Conservation (phyloP, 2,113 vertebrate genomes). For the Hippopotamus amphibius region DNA sequence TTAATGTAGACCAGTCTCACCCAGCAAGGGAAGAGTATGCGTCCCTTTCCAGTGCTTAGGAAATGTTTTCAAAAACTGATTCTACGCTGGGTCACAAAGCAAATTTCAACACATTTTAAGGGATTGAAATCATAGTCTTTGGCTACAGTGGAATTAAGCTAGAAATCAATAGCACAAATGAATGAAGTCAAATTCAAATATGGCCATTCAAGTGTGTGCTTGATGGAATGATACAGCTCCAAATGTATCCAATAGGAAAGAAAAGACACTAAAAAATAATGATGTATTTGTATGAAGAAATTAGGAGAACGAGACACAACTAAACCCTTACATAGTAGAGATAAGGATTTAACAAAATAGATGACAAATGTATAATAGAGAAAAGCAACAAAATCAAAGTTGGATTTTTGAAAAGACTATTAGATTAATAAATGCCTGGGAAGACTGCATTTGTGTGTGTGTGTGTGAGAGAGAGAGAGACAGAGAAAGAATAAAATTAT, state of each 20-base stretch:
- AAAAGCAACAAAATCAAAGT: not conserved
- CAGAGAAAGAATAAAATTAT: slow-evolving; percentile 14
- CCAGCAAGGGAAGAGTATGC: not conserved
- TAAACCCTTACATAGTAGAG: not conserved
- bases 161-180: slow-evolving; percentile 13
- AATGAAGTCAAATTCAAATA: not conserved
- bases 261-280: not conserved
- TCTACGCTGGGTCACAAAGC: not conserved
- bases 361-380: not conserved
- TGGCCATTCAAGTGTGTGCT: not conserved
- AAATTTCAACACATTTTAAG: not conserved
- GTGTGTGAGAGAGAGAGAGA: not conserved
- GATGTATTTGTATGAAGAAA: not conserved
- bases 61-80: not conserved
- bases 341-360: not conserved
- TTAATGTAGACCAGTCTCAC: not conserved
- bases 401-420: not conserved
- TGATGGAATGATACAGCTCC: not conserved
- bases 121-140: not conserved
- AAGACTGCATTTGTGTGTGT: not conserved
- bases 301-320: not conserved
- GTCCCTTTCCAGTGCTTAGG: not conserved
- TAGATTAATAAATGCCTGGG: not conserved
- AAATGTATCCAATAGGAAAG: not conserved
- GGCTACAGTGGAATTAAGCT: not conserved